Percentiles rank a stretch among this genome's conserved stretches.
Conservation (phyloP, 2,888 invertebrate species). For the Protonemura montana region DNA sequence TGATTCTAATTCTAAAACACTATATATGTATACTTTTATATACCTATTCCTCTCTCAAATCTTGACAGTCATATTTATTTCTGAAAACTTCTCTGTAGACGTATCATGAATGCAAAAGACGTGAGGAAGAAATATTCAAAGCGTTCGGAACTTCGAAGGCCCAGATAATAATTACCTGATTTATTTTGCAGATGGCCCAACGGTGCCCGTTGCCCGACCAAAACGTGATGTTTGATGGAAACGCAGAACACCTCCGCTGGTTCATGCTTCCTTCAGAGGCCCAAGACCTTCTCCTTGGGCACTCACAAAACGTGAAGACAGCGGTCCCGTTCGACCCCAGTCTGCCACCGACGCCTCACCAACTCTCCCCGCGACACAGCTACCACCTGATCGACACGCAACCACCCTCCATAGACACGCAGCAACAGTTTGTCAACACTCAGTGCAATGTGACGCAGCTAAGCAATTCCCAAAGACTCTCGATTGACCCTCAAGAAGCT, state of each 20-base stretch:
- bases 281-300: conserved; percentile 75
- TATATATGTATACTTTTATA: no score
- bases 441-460: neutral
- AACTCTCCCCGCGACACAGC: conserved; percentile 25
- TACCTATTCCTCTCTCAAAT: no score
- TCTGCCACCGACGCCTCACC: conserved; percentile 44
- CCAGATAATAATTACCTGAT: no score
- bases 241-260: conserved; percentile 80
- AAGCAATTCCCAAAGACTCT: neutral
- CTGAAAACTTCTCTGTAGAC: no score
- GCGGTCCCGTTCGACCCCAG: conserved; percentile 78
- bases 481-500: neutral
- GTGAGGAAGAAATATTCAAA: no score
- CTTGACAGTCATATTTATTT: no score
- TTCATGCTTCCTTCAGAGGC: conserved; percentile 91
- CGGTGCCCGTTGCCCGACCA: conserved; percentile 78
- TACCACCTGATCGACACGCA: conserved; percentile 8
- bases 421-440: no score
- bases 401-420: neutral
- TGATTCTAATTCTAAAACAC: no score
- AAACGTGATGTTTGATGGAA: conserved; percentile 72
- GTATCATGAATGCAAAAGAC: no score
- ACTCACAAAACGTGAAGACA: conserved; percentile 79
- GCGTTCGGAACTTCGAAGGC: no score
- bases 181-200: conserved; percentile 66